Percentiles rank a stretch among this genome's conserved stretches.
phyloP scores from a whole-genome alignment of 2,888 invertebrate species.

The Drosophila kuntzei region DNA sequence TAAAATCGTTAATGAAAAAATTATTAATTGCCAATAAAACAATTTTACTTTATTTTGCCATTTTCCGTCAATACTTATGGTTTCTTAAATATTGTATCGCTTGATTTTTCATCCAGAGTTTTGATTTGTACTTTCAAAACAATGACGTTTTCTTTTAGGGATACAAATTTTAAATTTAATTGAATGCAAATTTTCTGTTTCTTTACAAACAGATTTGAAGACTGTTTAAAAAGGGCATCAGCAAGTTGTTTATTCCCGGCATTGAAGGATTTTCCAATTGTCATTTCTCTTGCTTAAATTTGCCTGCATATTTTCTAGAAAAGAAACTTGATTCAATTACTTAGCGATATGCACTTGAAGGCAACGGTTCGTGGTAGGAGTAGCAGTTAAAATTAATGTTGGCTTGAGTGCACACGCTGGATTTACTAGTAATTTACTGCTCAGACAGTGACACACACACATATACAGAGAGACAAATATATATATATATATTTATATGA shows the following conservation, averaged over 20 bases:
- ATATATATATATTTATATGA: background rate
- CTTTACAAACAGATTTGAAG: background rate
- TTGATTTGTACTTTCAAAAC: too few species aligned
- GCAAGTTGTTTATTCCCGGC: background rate
- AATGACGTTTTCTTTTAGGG: too few species aligned
- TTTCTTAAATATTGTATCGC: too few species aligned
- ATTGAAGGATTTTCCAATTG: background rate
- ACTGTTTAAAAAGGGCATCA: conserved; percentile 3
- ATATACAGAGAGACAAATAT: conserved; percentile 10
- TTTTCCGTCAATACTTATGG: too few species aligned
- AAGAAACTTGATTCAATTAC: conserved; percentile 62
- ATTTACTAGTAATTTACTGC: conserved; percentile 65
- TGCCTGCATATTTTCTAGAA: conserved; percentile 26
- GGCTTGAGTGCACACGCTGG: conserved; percentile 62
- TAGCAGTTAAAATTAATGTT: conserved; percentile 58
- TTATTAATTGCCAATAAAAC: too few species aligned
- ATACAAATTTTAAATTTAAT: too few species aligned
- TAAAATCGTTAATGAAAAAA: too few species aligned
- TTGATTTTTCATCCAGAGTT: too few species aligned
- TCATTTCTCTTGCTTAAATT: conserved; percentile 38
- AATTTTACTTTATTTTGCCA: too few species aligned
- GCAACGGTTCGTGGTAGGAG: conserved; percentile 12
- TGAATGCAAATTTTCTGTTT: too few species aligned
- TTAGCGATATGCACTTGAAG: conserved; percentile 54
- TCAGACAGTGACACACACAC: conserved; percentile 24